phyloP scores from a whole-genome alignment of 2,888 invertebrate species.

The Apamea anceps region DNA sequence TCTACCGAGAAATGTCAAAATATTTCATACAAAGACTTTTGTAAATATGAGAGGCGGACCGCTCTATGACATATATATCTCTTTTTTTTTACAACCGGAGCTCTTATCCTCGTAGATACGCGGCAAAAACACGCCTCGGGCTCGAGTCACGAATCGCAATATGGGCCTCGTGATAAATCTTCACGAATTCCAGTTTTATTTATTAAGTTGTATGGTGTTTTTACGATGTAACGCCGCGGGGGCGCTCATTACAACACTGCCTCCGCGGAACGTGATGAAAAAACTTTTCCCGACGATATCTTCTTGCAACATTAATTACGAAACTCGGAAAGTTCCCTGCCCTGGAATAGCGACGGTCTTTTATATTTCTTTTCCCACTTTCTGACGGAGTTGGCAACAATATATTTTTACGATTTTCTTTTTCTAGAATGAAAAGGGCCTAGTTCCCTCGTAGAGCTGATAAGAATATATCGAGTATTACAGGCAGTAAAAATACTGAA shows the following conservation, averaged over 20 bases:
- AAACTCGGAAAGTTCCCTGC: constrained; percentile 80
- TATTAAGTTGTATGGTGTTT: constrained; percentile 90
- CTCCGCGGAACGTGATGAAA: constrained; percentile 85
- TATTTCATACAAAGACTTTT: constrained; percentile 83
- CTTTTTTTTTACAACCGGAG: constrained; percentile 79
- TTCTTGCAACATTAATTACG: constrained; percentile 89
- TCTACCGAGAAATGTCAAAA: constrained; percentile 88
- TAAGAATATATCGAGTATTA: constrained; percentile 87
- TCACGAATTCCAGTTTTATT: constrained; percentile 88
- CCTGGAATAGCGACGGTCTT: constrained; percentile 69
- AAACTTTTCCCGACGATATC: constrained; percentile 88
- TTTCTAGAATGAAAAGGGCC: constrained; percentile 78
- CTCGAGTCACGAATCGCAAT: constrained; percentile 84
- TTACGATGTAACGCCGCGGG: constrained; percentile 87
- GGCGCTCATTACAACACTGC: constrained; percentile 85
- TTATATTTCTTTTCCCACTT: constrained; percentile 78
- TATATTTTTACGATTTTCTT: constrained; percentile 85
- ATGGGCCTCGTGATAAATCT: constrained; percentile 87
- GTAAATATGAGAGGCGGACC: constrained; percentile 80
- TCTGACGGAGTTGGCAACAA: constrained; percentile 70
- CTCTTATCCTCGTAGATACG: constrained; percentile 75
- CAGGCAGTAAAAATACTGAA: constrained; percentile 86
- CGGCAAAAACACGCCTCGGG: constrained; percentile 81
- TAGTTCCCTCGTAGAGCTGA: constrained; percentile 79
- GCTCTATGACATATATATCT: constrained; percentile 80